Percentiles rank a stretch among this genome's conserved stretches.
Evolutionary conservation across 2,113 vertebrate species (phyloP).

Genomic region (Odontesthes bonariensis): DNA sequence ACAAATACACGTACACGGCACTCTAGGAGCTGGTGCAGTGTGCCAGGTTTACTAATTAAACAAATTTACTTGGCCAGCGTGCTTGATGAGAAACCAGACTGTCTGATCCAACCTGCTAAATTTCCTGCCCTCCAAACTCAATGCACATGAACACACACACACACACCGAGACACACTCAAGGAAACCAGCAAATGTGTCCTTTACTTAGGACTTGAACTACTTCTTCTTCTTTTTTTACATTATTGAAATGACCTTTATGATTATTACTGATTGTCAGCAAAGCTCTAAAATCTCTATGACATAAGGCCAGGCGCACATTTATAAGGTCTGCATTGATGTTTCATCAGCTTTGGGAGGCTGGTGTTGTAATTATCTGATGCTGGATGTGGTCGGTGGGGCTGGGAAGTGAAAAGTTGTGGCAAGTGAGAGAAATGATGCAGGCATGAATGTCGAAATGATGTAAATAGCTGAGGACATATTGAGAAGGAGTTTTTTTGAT

Average conservation of each 20-base stretch:
- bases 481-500: conserved; percentile 9
- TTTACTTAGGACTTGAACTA: conserved; percentile 35
- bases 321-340: conserved; percentile 45
- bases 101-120: conserved; percentile 64
- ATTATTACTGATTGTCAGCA: conserved; percentile 22
- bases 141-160: conserved; percentile 32
- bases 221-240: background rate
- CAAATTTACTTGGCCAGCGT: conserved; percentile 75
- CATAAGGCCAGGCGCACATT: conserved; percentile 48
- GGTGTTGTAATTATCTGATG: conserved; percentile 31
- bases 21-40: conserved; percentile 63
- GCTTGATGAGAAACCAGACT: conserved; percentile 64
- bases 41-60: conserved; percentile 81
- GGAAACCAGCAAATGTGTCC: conserved; percentile 27
- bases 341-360: conserved; percentile 35
- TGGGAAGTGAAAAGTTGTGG: conserved; percentile 16
- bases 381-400: conserved; percentile 22
- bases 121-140: conserved; percentile 53
- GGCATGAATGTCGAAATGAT: conserved; percentile 22
- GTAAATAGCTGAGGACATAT: conserved; percentile 3
- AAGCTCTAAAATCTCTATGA: conserved; percentile 43
- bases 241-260: background rate
- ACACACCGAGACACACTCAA: conserved; percentile 15
- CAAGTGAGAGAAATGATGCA: conserved; percentile 15
- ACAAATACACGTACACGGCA: conserved; percentile 46